Evolutionary conservation across 1,140 invertebrate species (phyloP).

Genomic region (Psix sp.): DNA sequence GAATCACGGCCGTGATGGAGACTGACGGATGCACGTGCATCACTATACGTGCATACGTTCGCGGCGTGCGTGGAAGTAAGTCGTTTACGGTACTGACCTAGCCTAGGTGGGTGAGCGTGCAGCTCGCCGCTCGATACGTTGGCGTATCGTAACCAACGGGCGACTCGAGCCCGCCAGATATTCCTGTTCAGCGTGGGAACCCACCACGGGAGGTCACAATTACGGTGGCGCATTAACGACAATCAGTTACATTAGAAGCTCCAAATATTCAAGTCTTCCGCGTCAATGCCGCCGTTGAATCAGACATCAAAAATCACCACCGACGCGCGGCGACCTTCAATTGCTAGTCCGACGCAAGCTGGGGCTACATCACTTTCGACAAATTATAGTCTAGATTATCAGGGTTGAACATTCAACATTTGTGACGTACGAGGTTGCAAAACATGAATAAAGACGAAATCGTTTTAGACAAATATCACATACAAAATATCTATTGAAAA

Average conservation of each 20-base stretch:
- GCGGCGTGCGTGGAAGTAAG: conserved; percentile 52
- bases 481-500: too few species aligned
- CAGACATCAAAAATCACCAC: conserved; percentile 13
- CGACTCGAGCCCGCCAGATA: conserved; percentile 66
- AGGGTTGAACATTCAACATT: too few species aligned
- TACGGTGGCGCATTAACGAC: conserved; percentile 59
- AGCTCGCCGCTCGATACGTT: conserved; percentile 51
- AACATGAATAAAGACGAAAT: too few species aligned
- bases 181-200: conserved; percentile 71
- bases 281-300: conserved; percentile 37
- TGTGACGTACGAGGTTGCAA: too few species aligned
- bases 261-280: too few species aligned
- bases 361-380: too few species aligned
- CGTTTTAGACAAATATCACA: too few species aligned
- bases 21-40: conserved; percentile 43
- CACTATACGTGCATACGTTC: conserved; percentile 35
- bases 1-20: conserved; percentile 29
- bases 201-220: conserved; percentile 67
- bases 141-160: conserved; percentile 71
- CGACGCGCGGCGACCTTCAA: too few species aligned
- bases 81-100: conserved; percentile 61
- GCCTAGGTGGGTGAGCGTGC: conserved; percentile 54
- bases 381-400: too few species aligned
- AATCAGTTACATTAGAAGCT: conserved; percentile 28
- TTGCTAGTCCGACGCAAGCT: too few species aligned